phyloP scores from a whole-genome alignment of 53 echinoderm and acorn worm species.

The Apostichopus leukothele region DNA sequence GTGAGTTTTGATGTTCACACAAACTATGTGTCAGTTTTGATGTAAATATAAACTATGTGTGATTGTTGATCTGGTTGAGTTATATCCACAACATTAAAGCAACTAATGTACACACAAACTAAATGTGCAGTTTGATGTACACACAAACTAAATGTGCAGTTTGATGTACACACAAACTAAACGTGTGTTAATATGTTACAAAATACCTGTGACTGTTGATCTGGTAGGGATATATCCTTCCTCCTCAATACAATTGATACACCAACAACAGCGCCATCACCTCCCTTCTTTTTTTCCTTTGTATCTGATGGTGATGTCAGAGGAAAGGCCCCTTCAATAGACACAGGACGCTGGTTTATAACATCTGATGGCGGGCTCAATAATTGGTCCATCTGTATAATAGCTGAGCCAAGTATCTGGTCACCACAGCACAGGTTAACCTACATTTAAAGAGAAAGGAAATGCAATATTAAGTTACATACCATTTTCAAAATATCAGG shows the following conservation, averaged over 20 bases:
- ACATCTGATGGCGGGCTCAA: conserved; percentile 69
- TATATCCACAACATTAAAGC: no score
- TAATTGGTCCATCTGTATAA: conserved; percentile 65
- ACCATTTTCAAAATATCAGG: no score
- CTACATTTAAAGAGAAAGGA: conserved; percentile 36
- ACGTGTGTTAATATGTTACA: no score
- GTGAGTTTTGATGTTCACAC: neutral
- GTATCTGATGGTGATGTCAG: conserved; percentile 58
- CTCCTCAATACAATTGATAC: conserved; percentile 80
- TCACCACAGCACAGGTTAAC: conserved; percentile 91
- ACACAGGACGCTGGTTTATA: conserved; percentile 69
- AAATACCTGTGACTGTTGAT: conserved; percentile 51
- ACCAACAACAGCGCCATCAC: conserved; percentile 71
- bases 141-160: no score
- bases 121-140: neutral
- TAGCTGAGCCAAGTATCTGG: conserved; percentile 68
- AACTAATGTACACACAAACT: neutral
- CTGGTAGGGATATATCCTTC: conserved; percentile 76
- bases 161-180: neutral
- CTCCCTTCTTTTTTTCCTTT: conserved; percentile 52
- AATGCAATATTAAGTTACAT: no score
- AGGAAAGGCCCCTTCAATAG: conserved; percentile 80
- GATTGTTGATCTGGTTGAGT: no score
- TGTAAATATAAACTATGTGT: neutral
- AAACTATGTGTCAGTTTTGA: neutral